phyloP scores from a whole-genome alignment of 2,113 vertebrate genomes.

The Chaetura pelagica region DNA sequence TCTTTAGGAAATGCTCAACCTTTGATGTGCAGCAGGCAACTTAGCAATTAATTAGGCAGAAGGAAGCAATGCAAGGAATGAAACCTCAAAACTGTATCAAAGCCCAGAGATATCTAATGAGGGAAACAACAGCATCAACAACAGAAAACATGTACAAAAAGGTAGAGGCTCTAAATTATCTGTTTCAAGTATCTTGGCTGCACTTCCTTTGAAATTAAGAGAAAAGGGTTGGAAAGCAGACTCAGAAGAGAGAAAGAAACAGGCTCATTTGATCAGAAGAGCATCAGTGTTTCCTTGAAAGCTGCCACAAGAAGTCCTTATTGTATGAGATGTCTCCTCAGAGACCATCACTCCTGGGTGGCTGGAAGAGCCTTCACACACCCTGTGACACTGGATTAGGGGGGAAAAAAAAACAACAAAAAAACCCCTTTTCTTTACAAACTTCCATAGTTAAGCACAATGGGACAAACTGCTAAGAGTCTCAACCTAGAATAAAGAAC shows the following conservation, averaged over 20 bases:
- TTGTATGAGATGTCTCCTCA: neutral
- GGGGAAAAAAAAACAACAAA: neutral
- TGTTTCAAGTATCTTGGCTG: neutral
- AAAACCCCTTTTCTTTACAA: neutral
- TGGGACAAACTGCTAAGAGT: neutral
- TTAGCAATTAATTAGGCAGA: slow-evolving; percentile 62
- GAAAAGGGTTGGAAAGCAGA: slow-evolving; percentile 9
- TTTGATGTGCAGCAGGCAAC: slow-evolving; percentile 66
- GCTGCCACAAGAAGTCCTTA: neutral
- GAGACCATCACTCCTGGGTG: neutral
- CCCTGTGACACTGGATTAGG: rapidly evolving
- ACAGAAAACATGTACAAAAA: neutral
- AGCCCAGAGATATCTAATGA: slow-evolving; percentile 59
- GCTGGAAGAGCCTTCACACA: neutral
- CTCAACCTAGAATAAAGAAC: neutral
- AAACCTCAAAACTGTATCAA: slow-evolving; percentile 58
- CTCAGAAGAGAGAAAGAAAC: neutral
- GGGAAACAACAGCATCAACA: slow-evolving; percentile 37
- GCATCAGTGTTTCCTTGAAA: slow-evolving; percentile 33
- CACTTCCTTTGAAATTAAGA: slow-evolving; percentile 23
- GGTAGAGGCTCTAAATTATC: neutral
- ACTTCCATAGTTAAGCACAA: neutral
- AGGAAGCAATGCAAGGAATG: slow-evolving; percentile 33
- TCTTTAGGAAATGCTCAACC: slow-evolving; percentile 57
- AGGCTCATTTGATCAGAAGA: neutral